Base-by-base conservation (phyloP, 2,888 invertebrate genomes). In the Lordiphosa fenestrarum region DNA sequence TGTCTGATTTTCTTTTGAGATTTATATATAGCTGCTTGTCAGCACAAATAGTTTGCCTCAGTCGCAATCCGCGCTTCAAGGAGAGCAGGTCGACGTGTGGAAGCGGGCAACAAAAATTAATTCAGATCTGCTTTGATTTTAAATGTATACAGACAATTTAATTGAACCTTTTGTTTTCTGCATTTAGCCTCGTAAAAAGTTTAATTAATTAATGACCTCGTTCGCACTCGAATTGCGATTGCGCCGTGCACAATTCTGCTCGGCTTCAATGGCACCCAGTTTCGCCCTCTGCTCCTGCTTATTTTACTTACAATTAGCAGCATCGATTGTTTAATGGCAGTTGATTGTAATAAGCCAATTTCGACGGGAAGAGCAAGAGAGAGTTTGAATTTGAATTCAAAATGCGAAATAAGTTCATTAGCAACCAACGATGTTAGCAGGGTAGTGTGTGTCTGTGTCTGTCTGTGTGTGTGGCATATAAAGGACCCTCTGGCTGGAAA, bases 291-390 rank as follows among this genome's bases (percentile, higher is more conserved):
- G 40, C 30, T 35, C 9, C 6, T 46, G 39, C 42, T 59, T 59
- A 55, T 62, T 66, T 82, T 64, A 70, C 69, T 69, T 69, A 67
- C 67, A 73, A 76, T 71, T 66, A 69, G 64, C 64, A 44, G 61
- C 64, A 73, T 80, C 73, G 84, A 76, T 80, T 83, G 64, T 71
- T 67, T 80, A 63, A 80, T 67, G 60, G 58, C 69, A 69, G 69
- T 84, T 73, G 77, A 85, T 84, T 83, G 71, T 69, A 83, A 76
- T 76, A 84, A 80, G 76, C 80, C 85, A 83, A 73, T 83, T 83
- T 61, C 60, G 50, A 36, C 10, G 13, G 35, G 4, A 19, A 47
- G 39, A n/a, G 30, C 10, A 5, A n/a, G 10, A n/a, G 10, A 12
- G 36, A 30, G 25, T 74, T 61, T 59, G 71, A 63, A 71, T 82